Evolutionary conservation across 2,797 vertebrate species (phyloP).

Genomic region (Sebastes vulpes): DNA sequence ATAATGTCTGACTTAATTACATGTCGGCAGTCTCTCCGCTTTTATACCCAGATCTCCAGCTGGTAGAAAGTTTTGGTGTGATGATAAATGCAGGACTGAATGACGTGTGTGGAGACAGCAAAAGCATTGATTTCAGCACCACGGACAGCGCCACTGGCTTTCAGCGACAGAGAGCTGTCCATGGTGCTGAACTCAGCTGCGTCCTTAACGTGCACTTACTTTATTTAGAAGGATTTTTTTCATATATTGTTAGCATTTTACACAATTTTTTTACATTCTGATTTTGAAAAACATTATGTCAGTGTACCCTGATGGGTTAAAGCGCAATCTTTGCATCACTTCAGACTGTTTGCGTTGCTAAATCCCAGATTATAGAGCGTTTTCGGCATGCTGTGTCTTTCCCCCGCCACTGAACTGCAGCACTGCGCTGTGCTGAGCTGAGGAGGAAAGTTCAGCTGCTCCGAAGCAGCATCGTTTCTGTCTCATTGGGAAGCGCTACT

Average conservation of each 20-base stretch:
- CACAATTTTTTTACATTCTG: accelerated
- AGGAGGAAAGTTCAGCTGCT: constrained; percentile 17
- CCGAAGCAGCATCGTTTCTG: not conserved
- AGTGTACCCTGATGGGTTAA: not conserved
- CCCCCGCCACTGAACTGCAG: constrained; percentile 48
- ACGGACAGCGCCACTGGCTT: constrained; percentile 4
- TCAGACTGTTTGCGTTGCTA: not conserved
- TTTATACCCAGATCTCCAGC: not conserved
- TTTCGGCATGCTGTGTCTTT: constrained; percentile 27
- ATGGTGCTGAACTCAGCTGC: constrained; percentile 14
- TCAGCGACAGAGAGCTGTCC: not conserved
- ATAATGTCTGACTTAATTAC: not conserved
- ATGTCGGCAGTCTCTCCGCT: not conserved
- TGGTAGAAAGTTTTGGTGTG: constrained; percentile 1
- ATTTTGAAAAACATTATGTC: not conserved
- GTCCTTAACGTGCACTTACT: not conserved
- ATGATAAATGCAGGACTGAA: not conserved
- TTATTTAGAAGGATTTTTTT: not conserved
- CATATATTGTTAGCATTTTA: accelerated
- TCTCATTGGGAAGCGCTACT: constrained; percentile 11
- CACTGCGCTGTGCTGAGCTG: constrained; percentile 33
- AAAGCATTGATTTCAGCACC: constrained; percentile 12
- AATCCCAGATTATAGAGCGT: not conserved
- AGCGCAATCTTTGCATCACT: not conserved
- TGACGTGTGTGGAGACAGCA: too few species aligned